Base-by-base conservation (phyloP, 2,888 invertebrate genomes). In the Drosophila ezoana region DNA sequence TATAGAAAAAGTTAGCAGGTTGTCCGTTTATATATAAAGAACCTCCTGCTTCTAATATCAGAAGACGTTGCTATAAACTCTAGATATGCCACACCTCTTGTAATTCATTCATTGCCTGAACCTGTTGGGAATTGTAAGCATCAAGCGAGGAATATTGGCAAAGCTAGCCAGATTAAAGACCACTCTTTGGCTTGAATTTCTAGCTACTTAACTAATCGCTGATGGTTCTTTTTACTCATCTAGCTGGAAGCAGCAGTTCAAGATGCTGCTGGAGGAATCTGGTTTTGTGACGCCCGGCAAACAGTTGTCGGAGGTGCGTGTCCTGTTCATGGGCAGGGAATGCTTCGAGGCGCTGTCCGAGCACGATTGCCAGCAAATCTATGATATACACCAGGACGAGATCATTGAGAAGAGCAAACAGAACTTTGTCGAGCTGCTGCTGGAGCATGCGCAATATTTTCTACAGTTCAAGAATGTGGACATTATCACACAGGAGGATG, bases 241-340 rank as follows among this genome's bases (percentile, higher is more conserved):
- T 40, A 98, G 98, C 92, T 96, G 97, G 96, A 97, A 97, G 91
- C 96, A 97, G 90, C 97, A 98, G 91, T 99, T 99, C 93, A 97
- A 97, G 92, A 96, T 97, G 90, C 93, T 98, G 18, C 93, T 99
- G 59, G 97, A 98, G 92, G 98, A 98, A 92, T 98, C 98, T 0
- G 97, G 97, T 2, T 98, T 98, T 92, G 98, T 98, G 33, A 98
- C 98, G 0, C 98, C 98, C 1, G 98, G 98, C n/a, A 98, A 98
- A 92, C 95, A 96, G 84, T 93, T 98, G 75, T 95, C 96, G 0
- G 98, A 98, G 92, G 97, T 98, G 38, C 93, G 97, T 54, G 97
- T 98, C 3, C 93, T 98, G 63, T 96, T 99, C 90, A 96, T 98
- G 96, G 98, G 98, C 0, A 94, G 98, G 41, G 98, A 98, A 92